phyloP scores from a whole-genome alignment of 2,113 vertebrate species.

The Platycercus adscitus region DNA sequence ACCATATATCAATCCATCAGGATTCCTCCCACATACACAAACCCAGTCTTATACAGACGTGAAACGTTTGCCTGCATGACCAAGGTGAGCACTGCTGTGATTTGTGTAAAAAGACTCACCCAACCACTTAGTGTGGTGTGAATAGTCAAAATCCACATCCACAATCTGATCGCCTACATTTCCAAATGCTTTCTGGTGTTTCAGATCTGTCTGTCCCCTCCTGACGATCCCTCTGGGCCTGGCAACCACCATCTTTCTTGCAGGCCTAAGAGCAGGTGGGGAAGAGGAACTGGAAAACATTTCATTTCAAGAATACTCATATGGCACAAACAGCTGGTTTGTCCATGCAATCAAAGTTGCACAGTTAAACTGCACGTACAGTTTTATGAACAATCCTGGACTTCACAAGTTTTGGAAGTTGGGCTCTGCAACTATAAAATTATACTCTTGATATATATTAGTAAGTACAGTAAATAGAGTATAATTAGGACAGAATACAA shows the following conservation, averaged over 20 bases:
- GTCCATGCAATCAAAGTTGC: neutral
- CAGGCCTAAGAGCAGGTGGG: neutral
- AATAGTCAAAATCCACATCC: neutral
- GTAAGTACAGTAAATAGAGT: constrained; percentile 69
- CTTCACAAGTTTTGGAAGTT: constrained; percentile 35
- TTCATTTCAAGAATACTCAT: neutral
- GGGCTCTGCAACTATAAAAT: constrained; percentile 57
- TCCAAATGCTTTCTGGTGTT: neutral
- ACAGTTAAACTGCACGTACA: neutral
- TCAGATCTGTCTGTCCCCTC: neutral
- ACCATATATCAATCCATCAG: neutral
- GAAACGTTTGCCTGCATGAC: neutral
- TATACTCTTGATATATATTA: constrained; percentile 70
- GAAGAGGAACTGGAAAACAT: neutral
- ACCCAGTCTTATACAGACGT: neutral
- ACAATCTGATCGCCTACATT: neutral
- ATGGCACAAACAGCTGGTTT: neutral
- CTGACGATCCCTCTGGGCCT: neutral
- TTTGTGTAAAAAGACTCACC: neutral
- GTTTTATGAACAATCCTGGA: constrained; percentile 13
- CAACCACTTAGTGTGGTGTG: neutral
- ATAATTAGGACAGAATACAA: constrained; percentile 74
- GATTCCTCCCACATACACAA: neutral
- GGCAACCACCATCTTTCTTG: neutral
- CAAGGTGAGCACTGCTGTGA: neutral